Percentiles rank a stretch among this genome's conserved stretches.
phyloP scores from a whole-genome alignment of 2,113 vertebrate species.

The Elephantulus edwardii region DNA sequence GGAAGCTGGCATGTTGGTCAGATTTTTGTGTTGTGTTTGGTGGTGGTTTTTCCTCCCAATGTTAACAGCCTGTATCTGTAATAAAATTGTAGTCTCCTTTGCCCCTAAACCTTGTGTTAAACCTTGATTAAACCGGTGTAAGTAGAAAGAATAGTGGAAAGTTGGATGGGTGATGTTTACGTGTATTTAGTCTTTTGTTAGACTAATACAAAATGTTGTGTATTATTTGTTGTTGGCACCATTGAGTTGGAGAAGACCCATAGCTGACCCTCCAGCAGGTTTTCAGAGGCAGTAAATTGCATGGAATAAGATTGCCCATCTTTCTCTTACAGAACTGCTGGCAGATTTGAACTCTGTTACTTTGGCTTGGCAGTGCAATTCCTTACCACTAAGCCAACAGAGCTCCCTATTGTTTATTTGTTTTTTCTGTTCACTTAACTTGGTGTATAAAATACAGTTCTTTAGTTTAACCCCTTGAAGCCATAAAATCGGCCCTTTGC shows the following conservation, averaged over 20 bases:
- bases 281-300: too few species aligned
- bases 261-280: too few species aligned
- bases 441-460: not conserved
- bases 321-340: too few species aligned
- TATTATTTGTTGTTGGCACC: too few species aligned
- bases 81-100: not conserved
- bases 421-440: not conserved
- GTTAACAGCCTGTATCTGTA: not conserved
- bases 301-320: too few species aligned
- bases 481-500: not conserved
- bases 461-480: constrained; percentile 20
- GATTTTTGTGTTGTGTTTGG: too few species aligned
- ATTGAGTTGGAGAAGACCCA: too few species aligned
- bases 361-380: too few species aligned
- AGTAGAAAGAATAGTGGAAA: too few species aligned
- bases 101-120: not conserved
- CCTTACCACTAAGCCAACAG: too few species aligned
- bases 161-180: not conserved
- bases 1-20: not conserved
- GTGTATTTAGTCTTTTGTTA: constrained; percentile 9
- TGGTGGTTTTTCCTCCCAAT: not conserved
- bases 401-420: too few species aligned
- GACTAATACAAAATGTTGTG: not conserved
- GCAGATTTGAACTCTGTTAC: too few species aligned
- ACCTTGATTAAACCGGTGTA: not conserved